phyloP scores from a whole-genome alignment of 2,797 vertebrate genomes.

The Acipenser transmontanus region DNA sequence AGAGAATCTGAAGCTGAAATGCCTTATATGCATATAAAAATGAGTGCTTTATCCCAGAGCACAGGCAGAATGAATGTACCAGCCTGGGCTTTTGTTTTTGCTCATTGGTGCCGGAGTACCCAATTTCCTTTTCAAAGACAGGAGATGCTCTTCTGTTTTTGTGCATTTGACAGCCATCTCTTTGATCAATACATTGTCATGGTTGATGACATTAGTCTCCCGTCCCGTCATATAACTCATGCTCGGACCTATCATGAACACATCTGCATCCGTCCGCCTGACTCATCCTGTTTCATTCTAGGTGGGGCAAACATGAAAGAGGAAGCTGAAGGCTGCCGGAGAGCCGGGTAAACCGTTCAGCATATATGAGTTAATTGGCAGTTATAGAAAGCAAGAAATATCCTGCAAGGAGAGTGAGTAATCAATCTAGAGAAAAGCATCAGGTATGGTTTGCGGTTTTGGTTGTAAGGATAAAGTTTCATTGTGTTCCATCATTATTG shows the following conservation, averaged over 20 bases:
- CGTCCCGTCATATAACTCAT: conserved; percentile 6
- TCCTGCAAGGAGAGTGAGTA: no score
- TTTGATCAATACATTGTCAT: conserved; percentile 14
- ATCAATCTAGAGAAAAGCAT: no score
- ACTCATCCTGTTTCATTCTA: neutral
- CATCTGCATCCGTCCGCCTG: neutral
- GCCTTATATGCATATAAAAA: conserved; percentile 14
- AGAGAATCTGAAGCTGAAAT: neutral
- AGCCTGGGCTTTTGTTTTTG: conserved; percentile 13
- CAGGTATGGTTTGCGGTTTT: no score
- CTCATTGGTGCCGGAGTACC: conserved; percentile 1
- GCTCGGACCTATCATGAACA: neutral
- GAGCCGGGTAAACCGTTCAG: no score
- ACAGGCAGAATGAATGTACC: conserved; percentile 3
- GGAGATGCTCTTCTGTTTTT: conserved; percentile 5
- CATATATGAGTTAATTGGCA: no score
- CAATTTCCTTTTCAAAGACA: conserved; percentile 21
- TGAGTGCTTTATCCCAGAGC: conserved; percentile 3
- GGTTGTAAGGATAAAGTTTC: no score
- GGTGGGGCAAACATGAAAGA: no score
- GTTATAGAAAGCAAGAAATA: no score
- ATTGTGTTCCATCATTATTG: no score
- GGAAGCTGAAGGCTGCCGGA: no score
- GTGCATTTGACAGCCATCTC: conserved; percentile 7
- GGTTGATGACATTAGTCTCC: conserved; percentile 6